Base-by-base conservation (phyloP, 2,113 vertebrate species). In the Podiceps cristatus region DNA sequence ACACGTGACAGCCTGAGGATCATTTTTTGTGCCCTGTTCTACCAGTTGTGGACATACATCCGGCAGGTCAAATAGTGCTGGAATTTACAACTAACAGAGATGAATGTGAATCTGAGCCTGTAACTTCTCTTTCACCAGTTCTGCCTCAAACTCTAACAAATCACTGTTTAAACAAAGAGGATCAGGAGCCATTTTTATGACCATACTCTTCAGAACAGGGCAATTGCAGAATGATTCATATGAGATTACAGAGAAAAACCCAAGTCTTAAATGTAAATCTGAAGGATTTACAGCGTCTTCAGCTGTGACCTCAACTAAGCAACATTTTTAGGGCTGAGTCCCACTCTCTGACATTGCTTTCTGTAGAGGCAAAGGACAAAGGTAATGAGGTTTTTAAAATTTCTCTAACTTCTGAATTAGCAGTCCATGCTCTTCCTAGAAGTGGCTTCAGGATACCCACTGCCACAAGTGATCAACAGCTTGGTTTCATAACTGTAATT, bases 331-430 rank as follows among this genome's bases (percentile, higher is more conserved):
- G 53, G 23, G 12, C 50, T 75, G 47, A 85, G 35, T 33, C 50
- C 27, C 23, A 42, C 13, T 59, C 50, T 47, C 42, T 84, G 76
- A 45, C 44, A 52, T 33, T 80, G 58, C 29, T 73, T 93, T 71
- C 52, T 52, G 11, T 19, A 84, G 20, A 8, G 35, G 13, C 50
- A 56, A 86, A 93, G 69, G 13, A 29, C 44, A 80, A 77, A 7
- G 28, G 47, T 62, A 77, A 35, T 18, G 11, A 75, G 29, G 20
- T 42, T 44, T 66, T 71, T 50, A 3, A 86, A 81, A 80, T 67
- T 28, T 67, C 56, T 81, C 40, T 60, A 12, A 81, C 92, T 91
- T 87, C 66, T 62, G 56, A 89, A 92, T 53, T 94, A 88, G 81
- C 22, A 72, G 20, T 29, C 33, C 56, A 67, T 44, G 60, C 4